Evolutionary conservation across 1,140 invertebrate genomes (phyloP), one percentile per base, ranked within the genome.

Genomic region (Archivesica marissinica): DNA sequence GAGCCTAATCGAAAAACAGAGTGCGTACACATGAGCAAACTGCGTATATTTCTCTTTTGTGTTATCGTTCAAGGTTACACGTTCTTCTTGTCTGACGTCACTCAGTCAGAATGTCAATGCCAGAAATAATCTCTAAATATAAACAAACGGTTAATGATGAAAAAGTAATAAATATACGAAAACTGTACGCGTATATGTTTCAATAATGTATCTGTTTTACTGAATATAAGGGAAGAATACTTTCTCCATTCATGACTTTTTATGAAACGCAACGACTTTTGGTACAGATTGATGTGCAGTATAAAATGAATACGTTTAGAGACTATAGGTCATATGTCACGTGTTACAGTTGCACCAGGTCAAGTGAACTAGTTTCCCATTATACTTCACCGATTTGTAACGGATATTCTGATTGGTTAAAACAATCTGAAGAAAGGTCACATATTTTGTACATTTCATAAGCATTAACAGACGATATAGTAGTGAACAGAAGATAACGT

Each of bases 231-330:
- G 17, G 15, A 28, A 9, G 9, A 4, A 33, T 54, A 33, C 23
- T 47, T 47, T 75, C 54, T 30, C 23, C 72, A 75, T 75, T 75
- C 72, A 75, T 75, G 72, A 75, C 72, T 75, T 75, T 54, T 1
- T 25, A 35, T 54, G 2, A 38, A 11, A 2, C 20, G 0, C 0
- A 13, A n/a, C 9, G 1, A 11, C 28, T 13, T 1, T 6, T 13
- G 2, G 23, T 75, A 52, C 1, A 75, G 13, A 1, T 2, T 2
- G 20, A 9, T 15, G 15, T 11, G 54, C 52, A 17, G 3, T 3
- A 20, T 33, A 3, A 9, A 35, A 2, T 35, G 2, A 33, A 15
- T 75, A 54, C 39, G 72, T 35, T 75, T 75, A 54, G 72, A 75
- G 72, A 75, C 23, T 75, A 75, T 7, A 54, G 15, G 28, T 0